These are phyloP conservation scores for Drosophila oshimai DNA, from an alignment of 1,140 invertebrate species.

Conservation along the genomic window DNA sequence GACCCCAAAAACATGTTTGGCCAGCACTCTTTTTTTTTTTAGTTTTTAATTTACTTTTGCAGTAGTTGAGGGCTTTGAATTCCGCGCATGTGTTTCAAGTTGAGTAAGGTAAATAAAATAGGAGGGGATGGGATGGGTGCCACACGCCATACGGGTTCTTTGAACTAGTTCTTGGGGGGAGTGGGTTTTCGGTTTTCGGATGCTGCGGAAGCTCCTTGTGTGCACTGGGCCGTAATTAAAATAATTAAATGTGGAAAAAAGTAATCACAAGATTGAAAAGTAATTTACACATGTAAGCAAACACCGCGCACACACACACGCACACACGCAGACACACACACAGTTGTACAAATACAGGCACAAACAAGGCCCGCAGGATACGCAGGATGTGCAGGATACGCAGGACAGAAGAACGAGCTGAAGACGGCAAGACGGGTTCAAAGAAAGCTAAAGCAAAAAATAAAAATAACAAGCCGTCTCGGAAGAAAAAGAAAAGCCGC, in stretches of 20 bases:
- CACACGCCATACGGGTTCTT: conserved; percentile 17
- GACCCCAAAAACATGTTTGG: too few relatives aligned
- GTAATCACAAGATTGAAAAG: conserved; percentile 81
- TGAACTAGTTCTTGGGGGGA: conserved; percentile 7
- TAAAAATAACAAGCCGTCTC: background rate
- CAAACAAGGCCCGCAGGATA: conserved; percentile 76
- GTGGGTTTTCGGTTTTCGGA: background rate
- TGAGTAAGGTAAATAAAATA: background rate
- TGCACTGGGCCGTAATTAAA: conserved; percentile 70
- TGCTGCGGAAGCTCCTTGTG: conserved; percentile 4
- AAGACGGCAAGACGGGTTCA: conserved; percentile 37
- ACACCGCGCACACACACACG: conserved; percentile 42
- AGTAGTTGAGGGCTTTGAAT: background rate
- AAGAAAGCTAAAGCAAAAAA: conserved; percentile 28
- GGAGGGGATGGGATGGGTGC: too few relatives aligned
- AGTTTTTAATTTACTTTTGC: too few relatives aligned
- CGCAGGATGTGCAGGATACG: conserved; percentile 7
- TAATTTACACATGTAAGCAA: conserved; percentile 81
- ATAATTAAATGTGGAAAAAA: conserved; percentile 79
- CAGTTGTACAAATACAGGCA: conserved; percentile 54
- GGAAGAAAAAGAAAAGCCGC: conserved; percentile 20
- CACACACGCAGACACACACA: conserved; percentile 6
- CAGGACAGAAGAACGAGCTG: background rate
- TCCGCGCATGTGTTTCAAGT: background rate
- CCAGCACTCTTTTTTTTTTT: too few relatives aligned